Conservation (phyloP, 2,888 invertebrate species). For the Hyposoter dolosus region DNA sequence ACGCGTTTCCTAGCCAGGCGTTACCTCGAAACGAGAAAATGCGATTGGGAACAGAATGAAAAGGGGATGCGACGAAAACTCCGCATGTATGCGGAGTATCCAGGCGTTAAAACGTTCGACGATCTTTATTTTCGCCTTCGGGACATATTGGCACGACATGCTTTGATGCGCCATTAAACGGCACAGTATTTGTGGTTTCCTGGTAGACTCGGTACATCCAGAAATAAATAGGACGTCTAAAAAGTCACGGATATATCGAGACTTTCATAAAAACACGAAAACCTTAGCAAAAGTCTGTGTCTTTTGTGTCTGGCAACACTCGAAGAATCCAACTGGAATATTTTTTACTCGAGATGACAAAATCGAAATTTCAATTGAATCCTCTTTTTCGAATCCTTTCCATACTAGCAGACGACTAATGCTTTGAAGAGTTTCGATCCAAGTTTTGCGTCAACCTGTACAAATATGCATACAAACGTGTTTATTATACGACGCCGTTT, state of each 20-base stretch:
- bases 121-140: slow-evolving; percentile 78
- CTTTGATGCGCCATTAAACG: slow-evolving; percentile 81
- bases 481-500: slow-evolving; percentile 74
- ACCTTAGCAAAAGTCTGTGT: too few relatives aligned
- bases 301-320: too few relatives aligned
- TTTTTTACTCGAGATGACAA: too few relatives aligned
- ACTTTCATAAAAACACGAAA: not conserved
- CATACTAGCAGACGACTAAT: not conserved
- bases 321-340: too few relatives aligned
- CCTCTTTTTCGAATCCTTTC: not conserved
- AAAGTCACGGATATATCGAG: not conserved
- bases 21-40: slow-evolving; percentile 40
- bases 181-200: slow-evolving; percentile 66
- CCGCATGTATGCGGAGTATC: slow-evolving; percentile 23
- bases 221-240: not conserved
- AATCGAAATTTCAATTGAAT: too few relatives aligned
- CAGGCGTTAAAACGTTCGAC: slow-evolving; percentile 79
- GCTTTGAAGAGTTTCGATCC: not conserved
- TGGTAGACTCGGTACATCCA: slow-evolving; percentile 49
- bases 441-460: slow-evolving; percentile 1
- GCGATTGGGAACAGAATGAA: slow-evolving; percentile 47
- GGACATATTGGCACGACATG: slow-evolving; percentile 77
- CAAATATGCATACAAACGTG: slow-evolving; percentile 47
- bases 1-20: slow-evolving; percentile 49
- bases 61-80: slow-evolving; percentile 29